These are phyloP conservation scores for Brenthis hecate DNA, from an alignment of 2,888 invertebrate genomes.

Conservation along the genomic window DNA sequence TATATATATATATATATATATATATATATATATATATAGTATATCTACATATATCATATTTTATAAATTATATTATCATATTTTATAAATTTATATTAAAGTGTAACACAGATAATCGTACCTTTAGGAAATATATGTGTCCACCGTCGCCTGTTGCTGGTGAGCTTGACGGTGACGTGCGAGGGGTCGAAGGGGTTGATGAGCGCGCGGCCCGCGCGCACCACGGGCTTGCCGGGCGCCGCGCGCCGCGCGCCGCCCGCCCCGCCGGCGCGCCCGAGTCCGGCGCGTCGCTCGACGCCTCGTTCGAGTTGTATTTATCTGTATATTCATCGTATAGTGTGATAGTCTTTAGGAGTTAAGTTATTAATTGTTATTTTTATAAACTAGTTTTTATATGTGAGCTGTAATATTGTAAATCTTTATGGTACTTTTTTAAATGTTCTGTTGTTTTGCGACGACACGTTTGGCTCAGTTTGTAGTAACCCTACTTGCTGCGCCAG, in stretches of 20 bases:
- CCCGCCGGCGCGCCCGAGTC: constrained; percentile 62
- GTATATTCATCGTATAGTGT: constrained; percentile 29
- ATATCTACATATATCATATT: too few relatives aligned
- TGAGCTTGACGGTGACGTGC: constrained; percentile 97
- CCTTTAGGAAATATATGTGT: constrained; percentile 99
- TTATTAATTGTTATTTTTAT: too few relatives aligned
- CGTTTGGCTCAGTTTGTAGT: too few relatives aligned
- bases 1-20: too few relatives aligned
- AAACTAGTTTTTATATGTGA: too few relatives aligned
- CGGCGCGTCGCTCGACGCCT: constrained; percentile 62
- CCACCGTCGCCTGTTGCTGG: constrained; percentile 97
- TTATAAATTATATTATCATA: not conserved
- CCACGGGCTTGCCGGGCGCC: constrained; percentile 77
- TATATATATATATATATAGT: too few relatives aligned
- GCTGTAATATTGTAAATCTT: too few relatives aligned
- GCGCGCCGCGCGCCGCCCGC: constrained; percentile 70
- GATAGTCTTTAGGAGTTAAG: too few relatives aligned
- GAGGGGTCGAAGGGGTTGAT: constrained; percentile 99
- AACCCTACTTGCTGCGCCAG: too few relatives aligned
- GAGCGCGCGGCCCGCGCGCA: constrained; percentile 90
- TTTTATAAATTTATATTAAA: not conserved
- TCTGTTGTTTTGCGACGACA: too few relatives aligned
- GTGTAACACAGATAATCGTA: constrained; percentile 45
- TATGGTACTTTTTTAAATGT: too few relatives aligned
- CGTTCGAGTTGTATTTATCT: constrained; percentile 60